Base-by-base conservation (phyloP, 2,888 invertebrate species). In the Andrena trimmerana region DNA sequence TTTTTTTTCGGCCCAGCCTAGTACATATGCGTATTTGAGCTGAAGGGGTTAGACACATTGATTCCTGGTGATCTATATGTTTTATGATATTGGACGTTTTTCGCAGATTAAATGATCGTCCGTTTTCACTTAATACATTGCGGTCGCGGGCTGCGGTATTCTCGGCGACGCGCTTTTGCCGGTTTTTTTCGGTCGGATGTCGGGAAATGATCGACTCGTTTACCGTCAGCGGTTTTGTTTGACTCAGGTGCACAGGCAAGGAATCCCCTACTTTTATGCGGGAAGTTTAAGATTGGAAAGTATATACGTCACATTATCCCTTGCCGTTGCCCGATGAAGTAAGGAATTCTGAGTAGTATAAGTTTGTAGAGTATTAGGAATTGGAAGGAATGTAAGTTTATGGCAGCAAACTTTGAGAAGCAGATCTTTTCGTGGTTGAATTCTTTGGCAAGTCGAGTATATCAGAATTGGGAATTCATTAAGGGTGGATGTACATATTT, bases 181-280 rank as follows among this genome's bases (percentile, higher is more conserved):
- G 73, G 20, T 20, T 20, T 20, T 20, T 73, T 52, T 62, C 20
- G 62, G 36, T 63, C 62, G 52, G 29, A 74, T 50, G 73, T 52
- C 54, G 29, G 72, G 42, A 63, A 76, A 76, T 20, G 73, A 63
- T 50, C 76, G 16, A 42, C 54, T 63, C 60, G 54, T 72, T 63
- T 63, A 36, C 7, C 29, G 62, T 42, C 62, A 24, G 71, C 54
- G 62, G 76, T 76, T 76, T 76, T 73, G 29, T 31, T 63, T 27
- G 24, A 16, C 42, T 33, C 63, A 76, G 63, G 52, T 63, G 74
- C 54, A 62, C 20, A 59, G 10, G 20, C 57, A 57, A 20, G 24
- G 24, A 57, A 13, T 57, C 57, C 10, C 24, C 57, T 20, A 57
- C 20, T 20, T 20, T 24, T 27, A 8, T 20, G 24, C 24, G 1